Base-by-base conservation (phyloP, 1,140 invertebrate genomes). In the Camponotus pennsylvanicus region DNA sequence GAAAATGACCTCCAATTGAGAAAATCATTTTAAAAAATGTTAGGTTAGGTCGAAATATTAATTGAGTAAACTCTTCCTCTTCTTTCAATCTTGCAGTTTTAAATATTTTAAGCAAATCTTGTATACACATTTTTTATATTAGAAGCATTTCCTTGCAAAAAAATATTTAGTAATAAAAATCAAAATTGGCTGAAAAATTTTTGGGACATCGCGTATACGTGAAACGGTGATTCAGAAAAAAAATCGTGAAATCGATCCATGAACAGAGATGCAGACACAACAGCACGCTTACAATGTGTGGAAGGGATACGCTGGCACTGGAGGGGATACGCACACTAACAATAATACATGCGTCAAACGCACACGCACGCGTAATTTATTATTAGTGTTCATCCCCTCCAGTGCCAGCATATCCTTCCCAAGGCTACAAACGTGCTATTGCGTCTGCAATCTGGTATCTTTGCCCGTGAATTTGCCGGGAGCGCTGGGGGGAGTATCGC, bases 401-500 rank as follows among this genome's bases (percentile, higher is more conserved):
- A 40, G 37, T 40, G 37, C 37, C 37, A 40, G 37, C 37, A 1
- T 40, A 40, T 40, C 37, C 37, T 6, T 6, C 2, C 37, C 37
- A 40, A 40, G 3, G 37, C 37, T 40, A 40, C 0, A 40, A 40
- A 6, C 37, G 37, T 40, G 37, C 37, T 40, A 6, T 3, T 40
- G 6, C 37, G 37, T 40, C 37, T 40, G 37, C 37, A 6, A 40
- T 40, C 37, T 40, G 37, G 6, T 6, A 40, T 40, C 3, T 4
- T 27, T 27, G 27, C 37, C 67, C 45, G n/a, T 34, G 13, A 73
- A 73, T 45, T 75, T 37, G 69, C 69, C 57, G 15, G 42, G 69
- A 45, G 55, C 79, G n/a, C 32, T 75, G 37, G 69, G 63, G 69
- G 73, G 27, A 0, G 1, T 75, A 69, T 83, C 79, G 21, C 79